These are phyloP conservation scores for Steinernema scapterisci DNA, from an alignment of 2,888 invertebrate genomes.

Conservation along the genomic window DNA sequence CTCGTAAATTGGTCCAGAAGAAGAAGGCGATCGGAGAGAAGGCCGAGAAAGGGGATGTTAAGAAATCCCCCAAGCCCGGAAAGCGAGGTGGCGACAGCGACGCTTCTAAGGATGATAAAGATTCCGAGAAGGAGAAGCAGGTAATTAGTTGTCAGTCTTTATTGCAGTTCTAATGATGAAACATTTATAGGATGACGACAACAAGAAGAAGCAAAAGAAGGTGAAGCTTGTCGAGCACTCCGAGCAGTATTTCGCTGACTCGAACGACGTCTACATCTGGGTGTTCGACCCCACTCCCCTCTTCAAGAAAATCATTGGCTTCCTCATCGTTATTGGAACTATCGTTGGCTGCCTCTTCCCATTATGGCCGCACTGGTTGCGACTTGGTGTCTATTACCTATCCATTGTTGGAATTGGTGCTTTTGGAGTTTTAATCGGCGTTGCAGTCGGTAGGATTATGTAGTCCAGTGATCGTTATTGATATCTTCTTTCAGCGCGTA, in stretches of 20 bases:
- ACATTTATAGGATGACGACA: conserved; percentile 47
- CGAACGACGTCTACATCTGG: conserved; percentile 76
- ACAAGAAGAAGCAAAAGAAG: conserved; percentile 73
- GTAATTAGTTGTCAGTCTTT: background rate
- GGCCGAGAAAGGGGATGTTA: conserved; percentile 44
- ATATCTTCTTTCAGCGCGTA: conserved; percentile 74
- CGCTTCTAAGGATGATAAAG: conserved; percentile 30
- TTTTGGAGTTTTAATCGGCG: conserved; percentile 86
- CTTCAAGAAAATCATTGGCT: conserved; percentile 71
- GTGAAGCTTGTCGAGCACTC: conserved; percentile 96
- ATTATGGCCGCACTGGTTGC: conserved; percentile 85
- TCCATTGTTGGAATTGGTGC: conserved; percentile 93
- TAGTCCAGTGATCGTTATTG: background rate
- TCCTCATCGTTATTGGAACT: conserved; percentile 81
- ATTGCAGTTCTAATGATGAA: too few species aligned
- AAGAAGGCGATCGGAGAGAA: conserved; percentile 64
- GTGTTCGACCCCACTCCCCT: conserved; percentile 71
- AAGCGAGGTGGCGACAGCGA: conserved; percentile 53
- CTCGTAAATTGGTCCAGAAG: conserved; percentile 63
- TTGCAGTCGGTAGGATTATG: conserved; percentile 76
- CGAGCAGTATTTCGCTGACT: conserved; percentile 80
- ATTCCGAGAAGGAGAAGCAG: conserved; percentile 36
- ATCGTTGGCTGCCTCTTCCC: conserved; percentile 96
- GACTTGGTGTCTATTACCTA: conserved; percentile 92
- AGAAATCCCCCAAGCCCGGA: conserved; percentile 71